Conservation (phyloP, 2,888 invertebrate genomes). For the Melitaea athalia region DNA sequence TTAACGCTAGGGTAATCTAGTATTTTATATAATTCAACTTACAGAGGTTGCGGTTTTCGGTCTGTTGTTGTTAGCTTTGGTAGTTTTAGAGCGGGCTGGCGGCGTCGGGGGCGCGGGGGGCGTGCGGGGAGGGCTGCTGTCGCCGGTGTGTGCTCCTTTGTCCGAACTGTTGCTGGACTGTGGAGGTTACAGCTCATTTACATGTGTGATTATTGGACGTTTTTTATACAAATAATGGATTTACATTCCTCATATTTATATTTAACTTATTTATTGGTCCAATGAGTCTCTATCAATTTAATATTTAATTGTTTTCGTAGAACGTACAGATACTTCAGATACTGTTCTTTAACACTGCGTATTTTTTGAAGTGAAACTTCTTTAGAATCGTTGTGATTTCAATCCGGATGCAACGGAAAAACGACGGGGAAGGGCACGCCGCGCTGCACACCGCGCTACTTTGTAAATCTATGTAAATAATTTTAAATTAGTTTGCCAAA, state of each 20-base stretch:
- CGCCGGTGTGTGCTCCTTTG: constrained; percentile 55
- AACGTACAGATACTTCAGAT: no score
- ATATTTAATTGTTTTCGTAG: no score
- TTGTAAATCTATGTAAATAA: no score
- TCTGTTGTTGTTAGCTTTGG: constrained; percentile 52
- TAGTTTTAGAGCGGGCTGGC: constrained; percentile 57
- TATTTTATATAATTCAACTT: constrained; percentile 43
- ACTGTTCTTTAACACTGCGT: no score
- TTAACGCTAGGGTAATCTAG: neutral
- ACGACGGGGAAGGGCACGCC: no score
- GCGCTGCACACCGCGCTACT: no score
- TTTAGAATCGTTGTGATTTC: no score
- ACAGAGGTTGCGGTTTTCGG: constrained; percentile 57
- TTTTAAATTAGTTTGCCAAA: no score
- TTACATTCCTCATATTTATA: neutral
- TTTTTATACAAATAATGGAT: neutral
- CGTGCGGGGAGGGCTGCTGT: constrained; percentile 72
- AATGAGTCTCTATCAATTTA: no score
- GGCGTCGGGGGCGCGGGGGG: constrained; percentile 67
- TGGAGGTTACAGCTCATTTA: neutral
- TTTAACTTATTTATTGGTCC: no score
- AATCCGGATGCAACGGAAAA: no score
- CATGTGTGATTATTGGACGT: neutral
- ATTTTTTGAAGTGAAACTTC: no score
- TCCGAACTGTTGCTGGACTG: constrained; percentile 72